Evolutionary conservation across 2,888 invertebrate genomes (phyloP).

Genomic region (Argyresthia albistria): DNA sequence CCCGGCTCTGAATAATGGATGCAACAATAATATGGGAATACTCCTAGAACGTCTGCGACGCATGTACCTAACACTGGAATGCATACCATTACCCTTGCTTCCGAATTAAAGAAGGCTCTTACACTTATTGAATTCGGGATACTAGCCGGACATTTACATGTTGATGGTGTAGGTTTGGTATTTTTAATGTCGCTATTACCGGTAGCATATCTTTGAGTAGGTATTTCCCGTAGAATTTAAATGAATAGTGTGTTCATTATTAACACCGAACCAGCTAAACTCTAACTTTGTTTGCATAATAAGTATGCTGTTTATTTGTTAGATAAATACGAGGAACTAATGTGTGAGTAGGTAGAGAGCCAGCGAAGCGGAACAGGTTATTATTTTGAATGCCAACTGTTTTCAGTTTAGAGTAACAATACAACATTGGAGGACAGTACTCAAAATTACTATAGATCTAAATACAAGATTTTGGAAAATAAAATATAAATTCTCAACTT

Average conservation of each 20-base stretch:
- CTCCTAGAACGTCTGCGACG: conserved; percentile 29
- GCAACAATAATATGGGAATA: conserved; percentile 56
- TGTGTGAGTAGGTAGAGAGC: conserved; percentile 35
- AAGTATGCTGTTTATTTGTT: conserved; percentile 39
- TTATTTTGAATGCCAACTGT: conserved; percentile 16
- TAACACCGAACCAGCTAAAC: conserved; percentile 20
- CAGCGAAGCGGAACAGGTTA: conserved; percentile 33
- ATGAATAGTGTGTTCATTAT: neutral
- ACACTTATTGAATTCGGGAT: neutral
- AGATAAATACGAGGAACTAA: conserved; percentile 39
- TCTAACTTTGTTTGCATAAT: conserved; percentile 42
- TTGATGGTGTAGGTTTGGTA: no score
- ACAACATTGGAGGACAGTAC: neutral
- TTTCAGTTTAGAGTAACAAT: neutral
- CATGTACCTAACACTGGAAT: conserved; percentile 26
- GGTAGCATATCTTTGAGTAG: no score
- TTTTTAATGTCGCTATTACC: no score
- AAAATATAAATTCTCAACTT: no score
- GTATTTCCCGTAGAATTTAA: neutral
- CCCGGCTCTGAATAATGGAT: conserved; percentile 59
- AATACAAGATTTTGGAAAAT: no score
- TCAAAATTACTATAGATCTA: no score
- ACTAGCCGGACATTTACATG: neutral
- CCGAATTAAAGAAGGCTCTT: neutral
- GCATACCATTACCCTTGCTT: conserved; percentile 3